A percentile compares a stretch with the other conserved stretches of the same genome.
Conservation (phyloP, 2,797 vertebrate genomes). For the Pseudochirops corinnae region DNA sequence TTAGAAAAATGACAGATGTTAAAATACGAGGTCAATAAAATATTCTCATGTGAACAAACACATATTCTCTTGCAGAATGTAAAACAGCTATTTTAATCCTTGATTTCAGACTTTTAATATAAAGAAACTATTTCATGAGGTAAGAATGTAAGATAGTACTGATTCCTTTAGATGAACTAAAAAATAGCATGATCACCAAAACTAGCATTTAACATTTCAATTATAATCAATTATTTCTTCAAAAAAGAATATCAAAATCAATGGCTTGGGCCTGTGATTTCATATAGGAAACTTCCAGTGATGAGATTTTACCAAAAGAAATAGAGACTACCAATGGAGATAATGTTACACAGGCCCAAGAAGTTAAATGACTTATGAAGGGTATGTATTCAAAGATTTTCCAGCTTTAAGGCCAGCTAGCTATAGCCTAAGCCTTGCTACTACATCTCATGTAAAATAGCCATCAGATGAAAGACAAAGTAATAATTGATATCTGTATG, state of each 20-base stretch:
- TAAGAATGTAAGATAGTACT: neutral
- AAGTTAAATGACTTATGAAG: neutral
- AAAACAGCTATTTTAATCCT: constrained; percentile 32
- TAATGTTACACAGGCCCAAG: neutral
- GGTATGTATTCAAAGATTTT: neutral
- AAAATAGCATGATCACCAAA: neutral
- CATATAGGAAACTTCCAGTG: neutral
- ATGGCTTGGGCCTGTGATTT: neutral
- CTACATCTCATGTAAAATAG: neutral
- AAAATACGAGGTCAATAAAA: constrained; percentile 51
- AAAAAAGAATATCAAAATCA: neutral
- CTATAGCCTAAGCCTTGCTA: neutral
- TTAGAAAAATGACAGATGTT: constrained; percentile 63
- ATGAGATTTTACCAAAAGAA: neutral
- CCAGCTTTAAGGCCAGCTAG: neutral
- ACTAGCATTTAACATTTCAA: neutral
- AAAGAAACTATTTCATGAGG: neutral
- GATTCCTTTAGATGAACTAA: constrained; percentile 15
- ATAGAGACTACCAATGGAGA: too few relatives aligned
- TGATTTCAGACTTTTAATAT: constrained; percentile 25
- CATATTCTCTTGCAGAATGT: constrained; percentile 24
- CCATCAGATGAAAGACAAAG: neutral
- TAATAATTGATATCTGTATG: neutral
- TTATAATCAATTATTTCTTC: neutral
- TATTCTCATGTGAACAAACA: constrained; percentile 35